Base-by-base conservation (phyloP, 2,888 invertebrate species). In the Drosophila fulvimacula region DNA sequence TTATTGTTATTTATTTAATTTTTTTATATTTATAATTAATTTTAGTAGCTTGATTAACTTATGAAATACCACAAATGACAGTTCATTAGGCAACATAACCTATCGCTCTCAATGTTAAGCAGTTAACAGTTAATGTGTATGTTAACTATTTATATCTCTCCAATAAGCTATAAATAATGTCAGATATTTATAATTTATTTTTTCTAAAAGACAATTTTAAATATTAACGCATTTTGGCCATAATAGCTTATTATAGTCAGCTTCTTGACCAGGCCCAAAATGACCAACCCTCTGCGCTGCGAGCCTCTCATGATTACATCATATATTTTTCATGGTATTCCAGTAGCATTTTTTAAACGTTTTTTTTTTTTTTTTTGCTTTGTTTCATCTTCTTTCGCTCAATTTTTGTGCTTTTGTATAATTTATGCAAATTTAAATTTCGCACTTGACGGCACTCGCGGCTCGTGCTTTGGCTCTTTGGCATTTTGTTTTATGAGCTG, bases 361-460 rank as follows among this genome's bases (percentile, higher is more conserved):
- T 62, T 49, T 75, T 71, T 73, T 24, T 68, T 64, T 61, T 64
- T 60, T 4, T 57, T 46, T 65, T 64, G 57, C 19, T 15, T n/a
- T 13, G 17, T 24, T 27, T 38, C 11, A 19, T 52, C 24, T 41
- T 44, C 48, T 42, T 17, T n/a, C 32, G 34, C 32, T 57, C 34
- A 21, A 30, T 68, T 72, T 73, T 70, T 64, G 24, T 48, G 68
- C 68, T 73, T 58, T 67, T 77, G 66, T 70, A 84, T 82, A 82
- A 82, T 84, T 82, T 84, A 82, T 82, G 84, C 82, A 82, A 82
- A 82, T 82, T 84, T 82, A 82, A 78, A 82, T 84, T 82, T 82
- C 80, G 76, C 82, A 85, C 82, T 82, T 82, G 82, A 82, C 82
- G 82, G 85, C 82, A 82, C 82, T 80, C 76, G 85, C 61, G 82